These are phyloP conservation scores for Eucriotettix oculatus DNA, from an alignment of 2,888 invertebrate genomes.

Conservation along the genomic window DNA sequence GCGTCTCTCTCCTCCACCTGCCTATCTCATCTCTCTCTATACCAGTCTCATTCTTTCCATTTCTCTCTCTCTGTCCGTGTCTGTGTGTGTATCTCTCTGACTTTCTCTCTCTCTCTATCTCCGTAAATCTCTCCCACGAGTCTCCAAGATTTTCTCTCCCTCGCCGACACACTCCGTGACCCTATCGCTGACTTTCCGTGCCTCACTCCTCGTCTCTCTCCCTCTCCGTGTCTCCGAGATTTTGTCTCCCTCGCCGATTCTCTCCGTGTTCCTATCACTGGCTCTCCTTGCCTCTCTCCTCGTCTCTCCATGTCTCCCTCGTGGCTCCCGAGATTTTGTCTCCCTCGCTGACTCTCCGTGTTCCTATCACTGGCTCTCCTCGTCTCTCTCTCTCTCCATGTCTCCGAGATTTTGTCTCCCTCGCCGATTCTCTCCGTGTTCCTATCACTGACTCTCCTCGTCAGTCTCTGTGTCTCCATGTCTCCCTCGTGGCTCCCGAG, in stretches of 20 bases:
- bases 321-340: not conserved
- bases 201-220: not conserved
- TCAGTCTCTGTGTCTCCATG: too few species aligned
- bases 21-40: not conserved
- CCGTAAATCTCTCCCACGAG: not conserved
- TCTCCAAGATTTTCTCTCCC: not conserved
- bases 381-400: not conserved
- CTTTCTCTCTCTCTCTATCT: not conserved
- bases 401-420: too few species aligned
- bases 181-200: not conserved
- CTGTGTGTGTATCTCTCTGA: too few species aligned
- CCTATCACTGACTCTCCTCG: too few species aligned
- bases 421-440: accelerated
- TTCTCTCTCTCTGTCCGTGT: too few species aligned
- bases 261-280: not conserved
- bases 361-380: not conserved
- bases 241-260: not conserved
- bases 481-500: too few species aligned
- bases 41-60: too few species aligned
- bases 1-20: not conserved
- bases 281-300: not conserved
- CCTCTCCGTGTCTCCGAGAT: not conserved
- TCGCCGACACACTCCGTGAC: not conserved
- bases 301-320: not conserved
- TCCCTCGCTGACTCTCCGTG: not conserved